Base-by-base conservation (phyloP, 2,113 vertebrate genomes). In the Camelus dromedarius region DNA sequence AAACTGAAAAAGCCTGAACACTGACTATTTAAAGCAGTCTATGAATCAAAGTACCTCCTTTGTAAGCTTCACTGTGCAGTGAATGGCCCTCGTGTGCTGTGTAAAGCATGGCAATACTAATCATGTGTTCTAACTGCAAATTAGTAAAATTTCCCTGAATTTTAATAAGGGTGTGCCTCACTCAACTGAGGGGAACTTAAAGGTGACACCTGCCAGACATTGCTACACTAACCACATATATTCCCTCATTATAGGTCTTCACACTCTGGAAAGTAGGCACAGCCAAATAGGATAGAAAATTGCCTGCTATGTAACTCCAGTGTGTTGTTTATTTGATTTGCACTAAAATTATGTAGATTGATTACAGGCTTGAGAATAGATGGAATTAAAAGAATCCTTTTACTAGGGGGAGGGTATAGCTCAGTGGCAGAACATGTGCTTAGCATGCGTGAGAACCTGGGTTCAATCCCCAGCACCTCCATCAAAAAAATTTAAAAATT, bases 1-100 rank as follows among this genome's bases (percentile, higher is more conserved):
- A 96, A 88, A 72, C 15, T 0, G 6, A 88, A 89, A 89, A 91
- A 72, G 24, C 38, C 90, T 66, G 32, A 79, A 83, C 50, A 86
- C 6, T 19, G n/a, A 48, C 35, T 76, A 64, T 70, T 81, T 87
- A 91, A 94, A 93, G 52, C 15, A 42, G 38, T 60, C 80, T 56
- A 12, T 24, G 62, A 79, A 77, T 52, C 69, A 79, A 72, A 77
- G 7, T 22, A 32, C 35, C 24, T 73, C 66, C 62, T 75, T 80
- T 42, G 28, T 12, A 70, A 81, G 6, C 4, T 95, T 91, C 32
- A 20, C 8, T 46, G 6, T 73, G 64, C 2, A 19, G 73, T 69
- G 48, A 73, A 79, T 66, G 32, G 56, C 75, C 60, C 28, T 83
- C 14, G 4, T 35, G 58, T 22, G 8, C 52, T 46, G 7, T 32